Percentiles rank a stretch among this genome's conserved stretches.
Evolutionary conservation across 2,797 vertebrate genomes (phyloP).

Genomic region (Spinibarbus caldwelli): DNA sequence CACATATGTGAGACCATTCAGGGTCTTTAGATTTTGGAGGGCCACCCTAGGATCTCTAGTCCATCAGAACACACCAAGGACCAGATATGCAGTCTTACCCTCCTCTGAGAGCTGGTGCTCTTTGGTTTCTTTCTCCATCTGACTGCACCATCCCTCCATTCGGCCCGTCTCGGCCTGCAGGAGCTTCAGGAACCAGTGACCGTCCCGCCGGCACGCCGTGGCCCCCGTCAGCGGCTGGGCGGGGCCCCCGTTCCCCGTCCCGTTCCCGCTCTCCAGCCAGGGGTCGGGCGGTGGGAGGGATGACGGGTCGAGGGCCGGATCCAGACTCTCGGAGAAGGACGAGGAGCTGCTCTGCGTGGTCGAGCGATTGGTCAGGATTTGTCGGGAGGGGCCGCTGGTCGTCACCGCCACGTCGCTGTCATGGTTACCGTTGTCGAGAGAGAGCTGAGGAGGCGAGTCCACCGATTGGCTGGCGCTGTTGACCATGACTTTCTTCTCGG

Average conservation of each 20-base stretch:
- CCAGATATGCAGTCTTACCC: slow-evolving; percentile 74
- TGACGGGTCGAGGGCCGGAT: slow-evolving; percentile 94
- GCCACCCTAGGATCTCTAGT: background rate
- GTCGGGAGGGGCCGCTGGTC: slow-evolving; percentile 72
- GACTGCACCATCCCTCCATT: slow-evolving; percentile 97
- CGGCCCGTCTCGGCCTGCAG: slow-evolving; percentile 95
- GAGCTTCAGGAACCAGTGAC: slow-evolving; percentile 98
- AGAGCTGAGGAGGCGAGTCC: slow-evolving; percentile 83
- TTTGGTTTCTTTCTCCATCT: slow-evolving; percentile 99
- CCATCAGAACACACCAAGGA: background rate
- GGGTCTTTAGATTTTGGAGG: background rate
- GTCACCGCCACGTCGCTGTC: slow-evolving; percentile 64
- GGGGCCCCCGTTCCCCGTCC: slow-evolving; percentile 78
- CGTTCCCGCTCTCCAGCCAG: slow-evolving; percentile 91
- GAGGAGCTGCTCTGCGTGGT: slow-evolving; percentile 90
- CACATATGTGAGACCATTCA: background rate
- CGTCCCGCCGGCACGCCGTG: slow-evolving; percentile 87
- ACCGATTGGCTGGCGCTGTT: slow-evolving; percentile 83
- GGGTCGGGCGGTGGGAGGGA: slow-evolving; percentile 95
- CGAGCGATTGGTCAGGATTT: slow-evolving; percentile 86
- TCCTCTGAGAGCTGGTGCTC: slow-evolving; percentile 97
- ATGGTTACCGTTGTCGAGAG: slow-evolving; percentile 75
- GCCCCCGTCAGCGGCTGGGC: slow-evolving; percentile 37
- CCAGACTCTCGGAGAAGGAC: slow-evolving; percentile 95
- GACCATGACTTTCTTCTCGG: slow-evolving; percentile 86